A percentile compares a stretch with the other conserved stretches of the same genome.
phyloP scores from a whole-genome alignment of 2,113 vertebrate genomes.

The Vicugna pacos region DNA sequence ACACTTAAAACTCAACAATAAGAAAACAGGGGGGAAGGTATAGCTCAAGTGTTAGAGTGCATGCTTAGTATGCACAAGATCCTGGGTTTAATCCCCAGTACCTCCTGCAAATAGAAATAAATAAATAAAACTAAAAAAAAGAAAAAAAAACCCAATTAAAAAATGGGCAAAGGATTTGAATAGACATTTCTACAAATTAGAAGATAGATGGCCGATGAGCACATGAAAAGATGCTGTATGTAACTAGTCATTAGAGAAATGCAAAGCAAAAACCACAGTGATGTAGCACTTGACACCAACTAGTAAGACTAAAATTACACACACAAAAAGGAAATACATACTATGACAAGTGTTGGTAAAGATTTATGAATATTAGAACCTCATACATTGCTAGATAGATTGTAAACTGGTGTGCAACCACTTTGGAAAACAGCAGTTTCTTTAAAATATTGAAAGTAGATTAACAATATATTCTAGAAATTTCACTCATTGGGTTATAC shows the following conservation, averaged over 20 bases:
- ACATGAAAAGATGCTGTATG: neutral
- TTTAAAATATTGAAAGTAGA: neutral
- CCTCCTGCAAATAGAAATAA: too few relatives aligned
- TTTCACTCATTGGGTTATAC: neutral
- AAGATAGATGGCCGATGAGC: neutral
- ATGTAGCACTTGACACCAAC: neutral
- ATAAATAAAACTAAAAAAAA: too few relatives aligned
- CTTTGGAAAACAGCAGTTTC: neutral
- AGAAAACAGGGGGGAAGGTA: neutral
- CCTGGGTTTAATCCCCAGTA: too few relatives aligned
- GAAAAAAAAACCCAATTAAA: neutral
- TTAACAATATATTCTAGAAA: neutral
- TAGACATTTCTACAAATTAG: neutral
- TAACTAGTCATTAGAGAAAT: neutral
- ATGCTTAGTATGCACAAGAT: too few relatives aligned
- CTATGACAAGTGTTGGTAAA: neutral
- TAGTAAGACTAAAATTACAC: neutral
- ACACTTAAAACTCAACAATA: neutral
- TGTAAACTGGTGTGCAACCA: neutral
- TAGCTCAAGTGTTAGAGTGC: too few relatives aligned
- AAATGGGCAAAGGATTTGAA: neutral
- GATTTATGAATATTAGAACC: neutral
- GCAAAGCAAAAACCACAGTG: neutral
- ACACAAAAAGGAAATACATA: neutral
- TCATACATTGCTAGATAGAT: neutral